Conservation (phyloP, 2,888 invertebrate genomes). For the Ichneumoninae sp. region DNA sequence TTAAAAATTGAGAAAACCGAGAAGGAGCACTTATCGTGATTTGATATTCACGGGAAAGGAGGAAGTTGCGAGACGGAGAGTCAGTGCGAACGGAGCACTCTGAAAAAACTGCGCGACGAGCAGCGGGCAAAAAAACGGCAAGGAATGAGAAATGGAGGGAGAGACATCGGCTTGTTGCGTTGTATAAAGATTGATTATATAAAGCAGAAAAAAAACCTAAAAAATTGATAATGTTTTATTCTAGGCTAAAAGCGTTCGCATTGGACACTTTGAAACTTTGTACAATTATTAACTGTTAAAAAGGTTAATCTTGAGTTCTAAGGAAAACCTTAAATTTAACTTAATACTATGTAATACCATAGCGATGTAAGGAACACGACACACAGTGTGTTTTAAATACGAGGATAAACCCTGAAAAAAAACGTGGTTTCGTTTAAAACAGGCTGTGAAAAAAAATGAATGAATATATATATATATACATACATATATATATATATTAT, state of each 20-base stretch:
- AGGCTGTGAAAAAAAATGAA: slow-evolving; percentile 74
- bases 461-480: slow-evolving; percentile 61
- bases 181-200: slow-evolving; percentile 61
- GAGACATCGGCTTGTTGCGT: slow-evolving; percentile 45
- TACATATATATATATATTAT: slow-evolving; percentile 67
- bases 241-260: slow-evolving; percentile 54
- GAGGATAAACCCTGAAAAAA: slow-evolving; percentile 62
- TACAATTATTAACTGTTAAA: slow-evolving; percentile 72
- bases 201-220: slow-evolving; percentile 31
- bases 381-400: slow-evolving; percentile 77
- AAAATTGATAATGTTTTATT: slow-evolving; percentile 58
- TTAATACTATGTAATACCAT: slow-evolving; percentile 67
- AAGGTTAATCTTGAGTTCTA: slow-evolving; percentile 69
- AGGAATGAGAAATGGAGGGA: slow-evolving; percentile 9
- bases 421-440: slow-evolving; percentile 78
- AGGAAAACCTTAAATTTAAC: slow-evolving; percentile 64
- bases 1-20: slow-evolving; percentile 14
- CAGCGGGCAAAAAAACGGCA: not conserved
- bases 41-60: slow-evolving; percentile 19
- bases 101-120: not conserved
- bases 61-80: slow-evolving; percentile 11
- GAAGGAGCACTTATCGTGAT: slow-evolving; percentile 2
- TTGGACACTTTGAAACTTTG: slow-evolving; percentile 69
- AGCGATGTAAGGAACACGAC: slow-evolving; percentile 67
- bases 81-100: slow-evolving; percentile 16